phyloP scores from a whole-genome alignment of 2,888 invertebrate species.

The Melinaea menophilus region DNA sequence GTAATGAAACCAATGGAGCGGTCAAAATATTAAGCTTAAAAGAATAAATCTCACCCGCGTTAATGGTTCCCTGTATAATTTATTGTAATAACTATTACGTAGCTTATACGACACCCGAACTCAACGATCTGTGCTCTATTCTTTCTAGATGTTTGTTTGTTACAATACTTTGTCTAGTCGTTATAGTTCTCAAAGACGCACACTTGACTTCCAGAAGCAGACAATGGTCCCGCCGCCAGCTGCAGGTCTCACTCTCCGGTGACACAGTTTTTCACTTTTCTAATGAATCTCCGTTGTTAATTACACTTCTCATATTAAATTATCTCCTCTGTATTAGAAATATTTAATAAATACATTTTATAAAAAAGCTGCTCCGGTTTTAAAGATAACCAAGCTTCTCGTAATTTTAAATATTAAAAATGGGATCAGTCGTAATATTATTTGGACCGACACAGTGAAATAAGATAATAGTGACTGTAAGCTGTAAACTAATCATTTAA shows the following conservation, averaged over 20 bases:
- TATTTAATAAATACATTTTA: too few relatives aligned
- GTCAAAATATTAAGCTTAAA: constrained; percentile 35
- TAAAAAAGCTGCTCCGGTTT: too few relatives aligned
- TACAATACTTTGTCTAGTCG: background rate
- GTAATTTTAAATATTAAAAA: too few relatives aligned
- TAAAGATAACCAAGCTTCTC: too few relatives aligned
- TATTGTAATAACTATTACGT: constrained; percentile 10
- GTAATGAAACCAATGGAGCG: constrained; percentile 31
- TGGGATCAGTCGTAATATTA: too few relatives aligned
- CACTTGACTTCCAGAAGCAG: constrained; percentile 28
- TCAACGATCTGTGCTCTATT: background rate
- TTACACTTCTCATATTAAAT: constrained; percentile 16
- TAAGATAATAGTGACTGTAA: too few relatives aligned
- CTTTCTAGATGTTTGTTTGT: background rate
- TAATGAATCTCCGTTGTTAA: constrained; percentile 21
- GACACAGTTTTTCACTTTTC: constrained; percentile 29
- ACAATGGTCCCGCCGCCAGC: constrained; percentile 30
- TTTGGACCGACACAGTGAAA: too few relatives aligned
- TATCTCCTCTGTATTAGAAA: background rate
- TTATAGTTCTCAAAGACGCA: constrained; percentile 14
- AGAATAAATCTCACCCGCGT: constrained; percentile 32
- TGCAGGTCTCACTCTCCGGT: constrained; percentile 26
- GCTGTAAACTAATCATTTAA: too few relatives aligned
- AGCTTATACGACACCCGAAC: too few relatives aligned
- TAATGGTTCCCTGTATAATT: constrained; percentile 33